Evolutionary conservation across 2,888 invertebrate species (phyloP).

Genomic region (Dicyrtoma fusca): DNA sequence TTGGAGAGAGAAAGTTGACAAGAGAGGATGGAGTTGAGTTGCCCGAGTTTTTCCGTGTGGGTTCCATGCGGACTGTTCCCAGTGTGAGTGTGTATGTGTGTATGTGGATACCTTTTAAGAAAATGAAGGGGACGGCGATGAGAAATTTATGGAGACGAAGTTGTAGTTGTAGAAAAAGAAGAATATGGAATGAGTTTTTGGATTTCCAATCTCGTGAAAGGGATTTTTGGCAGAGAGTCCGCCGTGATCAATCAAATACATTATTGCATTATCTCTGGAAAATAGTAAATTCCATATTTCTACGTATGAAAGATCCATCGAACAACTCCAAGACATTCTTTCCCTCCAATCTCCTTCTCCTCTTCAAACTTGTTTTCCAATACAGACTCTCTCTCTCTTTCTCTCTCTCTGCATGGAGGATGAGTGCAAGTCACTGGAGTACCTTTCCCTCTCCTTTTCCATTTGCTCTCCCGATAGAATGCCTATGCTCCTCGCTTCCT

Average conservation of each 20-base stretch:
- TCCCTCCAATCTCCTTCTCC: slow-evolving; percentile 1
- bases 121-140: slow-evolving; percentile 43
- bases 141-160: slow-evolving; percentile 40
- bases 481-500: background rate
- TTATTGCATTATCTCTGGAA: slow-evolving; percentile 50
- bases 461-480: background rate
- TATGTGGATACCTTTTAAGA: slow-evolving; percentile 42
- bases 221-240: slow-evolving; percentile 48
- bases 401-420: background rate
- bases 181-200: slow-evolving; percentile 50
- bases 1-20: slow-evolving; percentile 19
- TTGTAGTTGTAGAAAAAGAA: slow-evolving; percentile 17
- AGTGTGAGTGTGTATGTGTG: slow-evolving; percentile 1
- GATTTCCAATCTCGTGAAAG: slow-evolving; percentile 50
- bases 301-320: slow-evolving; percentile 16
- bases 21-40: background rate
- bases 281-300: slow-evolving; percentile 42
- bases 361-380: slow-evolving; percentile 3
- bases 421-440: background rate
- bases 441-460: slow-evolving; percentile 15
- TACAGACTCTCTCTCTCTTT: background rate
- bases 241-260: slow-evolving; percentile 55
- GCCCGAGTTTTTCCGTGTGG: slow-evolving; percentile 2
- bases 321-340: slow-evolving; percentile 14
- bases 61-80: background rate